Conservation (phyloP, 30 jellyfish, hydroid and myxozoan species). For the Pseudorhiza aurosa region DNA sequence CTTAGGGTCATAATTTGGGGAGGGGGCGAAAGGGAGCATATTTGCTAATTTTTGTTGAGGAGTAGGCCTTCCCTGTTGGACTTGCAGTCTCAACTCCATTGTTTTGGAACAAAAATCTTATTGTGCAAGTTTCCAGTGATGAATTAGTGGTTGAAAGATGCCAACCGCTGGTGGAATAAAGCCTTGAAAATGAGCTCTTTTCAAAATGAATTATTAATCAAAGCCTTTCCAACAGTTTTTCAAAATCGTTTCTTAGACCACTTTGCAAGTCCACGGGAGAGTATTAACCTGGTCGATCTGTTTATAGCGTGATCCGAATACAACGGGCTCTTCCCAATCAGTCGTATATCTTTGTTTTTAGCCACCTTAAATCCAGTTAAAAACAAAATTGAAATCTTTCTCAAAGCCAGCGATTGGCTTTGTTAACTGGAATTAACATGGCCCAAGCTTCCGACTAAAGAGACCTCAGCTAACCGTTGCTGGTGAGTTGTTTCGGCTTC, state of each 20-base stretch:
- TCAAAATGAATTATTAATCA: not conserved
- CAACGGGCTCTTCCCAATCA: not conserved
- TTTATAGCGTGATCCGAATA: not conserved
- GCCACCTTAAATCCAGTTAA: not conserved
- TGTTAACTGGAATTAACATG: too few species aligned
- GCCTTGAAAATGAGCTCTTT: not conserved
- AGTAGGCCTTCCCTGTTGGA: too few species aligned
- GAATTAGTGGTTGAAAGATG: not conserved
- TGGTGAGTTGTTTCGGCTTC: too few species aligned
- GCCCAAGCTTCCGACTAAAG: too few species aligned
- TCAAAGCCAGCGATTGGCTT: too few species aligned
- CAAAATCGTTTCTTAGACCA: not conserved
- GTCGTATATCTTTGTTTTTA: not conserved
- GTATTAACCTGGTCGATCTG: not conserved
- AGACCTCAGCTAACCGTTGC: too few species aligned
- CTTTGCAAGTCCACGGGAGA: not conserved
- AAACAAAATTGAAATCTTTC: not conserved
- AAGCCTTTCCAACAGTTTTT: not conserved
- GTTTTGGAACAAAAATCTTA: too few species aligned
- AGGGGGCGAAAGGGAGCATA: too few species aligned
- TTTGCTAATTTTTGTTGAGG: too few species aligned
- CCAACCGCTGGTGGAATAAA: not conserved
- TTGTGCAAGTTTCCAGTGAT: not conserved
- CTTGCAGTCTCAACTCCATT: too few species aligned
- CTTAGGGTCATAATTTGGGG: too few species aligned